Percentiles rank a stretch among this genome's conserved stretches.
phyloP scores from a whole-genome alignment of 2,113 vertebrate species.

The Balaeniceps rex region DNA sequence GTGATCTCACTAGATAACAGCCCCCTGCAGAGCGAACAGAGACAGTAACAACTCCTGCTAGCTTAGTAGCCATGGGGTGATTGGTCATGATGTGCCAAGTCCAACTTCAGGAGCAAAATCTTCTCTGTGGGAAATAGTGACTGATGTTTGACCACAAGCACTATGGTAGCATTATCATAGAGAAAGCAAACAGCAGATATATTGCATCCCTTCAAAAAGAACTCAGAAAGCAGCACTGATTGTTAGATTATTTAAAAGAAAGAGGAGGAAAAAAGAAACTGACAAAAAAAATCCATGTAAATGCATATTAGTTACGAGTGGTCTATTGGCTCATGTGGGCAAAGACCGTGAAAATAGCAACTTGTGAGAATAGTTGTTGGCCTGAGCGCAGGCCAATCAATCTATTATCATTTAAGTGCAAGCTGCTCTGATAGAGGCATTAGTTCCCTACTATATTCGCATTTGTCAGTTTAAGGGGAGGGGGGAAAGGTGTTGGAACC shows the following conservation, averaged over 20 bases:
- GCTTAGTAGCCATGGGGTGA: not conserved
- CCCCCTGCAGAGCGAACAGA: not conserved
- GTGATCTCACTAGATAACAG: not conserved
- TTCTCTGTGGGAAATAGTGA: not conserved
- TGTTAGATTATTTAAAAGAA: not conserved
- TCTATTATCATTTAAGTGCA: slow-evolving; percentile 2
- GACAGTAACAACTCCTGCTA: not conserved
- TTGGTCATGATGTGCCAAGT: not conserved
- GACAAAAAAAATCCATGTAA: not conserved
- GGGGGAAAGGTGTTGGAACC: not conserved
- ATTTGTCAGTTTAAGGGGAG: not conserved
- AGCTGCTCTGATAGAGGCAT: not conserved
- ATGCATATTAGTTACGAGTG: not conserved
- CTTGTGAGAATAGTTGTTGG: not conserved
- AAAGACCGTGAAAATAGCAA: not conserved
- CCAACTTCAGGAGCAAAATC: not conserved
- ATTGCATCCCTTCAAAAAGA: not conserved
- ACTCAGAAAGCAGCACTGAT: not conserved
- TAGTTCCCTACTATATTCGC: not conserved
- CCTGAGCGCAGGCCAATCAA: not conserved
- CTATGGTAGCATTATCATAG: not conserved
- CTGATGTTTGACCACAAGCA: not conserved
- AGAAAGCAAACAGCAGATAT: not conserved
- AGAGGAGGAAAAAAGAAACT: not conserved
- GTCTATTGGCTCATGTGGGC: not conserved